These are phyloP conservation scores for Ormyrus nitidulus DNA, from an alignment of 2,888 invertebrate species.

Conservation along the genomic window DNA sequence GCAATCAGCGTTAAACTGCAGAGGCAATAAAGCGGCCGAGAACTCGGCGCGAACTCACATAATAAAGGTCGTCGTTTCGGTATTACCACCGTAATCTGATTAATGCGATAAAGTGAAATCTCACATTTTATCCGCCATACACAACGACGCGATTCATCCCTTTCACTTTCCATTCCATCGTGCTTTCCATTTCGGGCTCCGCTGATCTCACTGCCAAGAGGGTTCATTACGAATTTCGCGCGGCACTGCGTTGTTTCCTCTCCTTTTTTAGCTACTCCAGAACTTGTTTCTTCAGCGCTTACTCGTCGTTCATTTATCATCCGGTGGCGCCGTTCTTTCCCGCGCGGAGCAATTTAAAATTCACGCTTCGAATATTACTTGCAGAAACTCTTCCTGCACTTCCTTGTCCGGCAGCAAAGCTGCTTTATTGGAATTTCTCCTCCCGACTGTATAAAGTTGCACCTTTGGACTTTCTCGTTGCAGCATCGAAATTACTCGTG, in stretches of 20 bases:
- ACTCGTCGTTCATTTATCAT: constrained; percentile 23
- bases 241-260: constrained; percentile 1
- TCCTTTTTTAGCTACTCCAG: background rate
- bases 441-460: background rate
- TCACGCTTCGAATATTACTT: constrained; percentile 13
- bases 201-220: constrained; percentile 45
- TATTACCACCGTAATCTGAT: constrained; percentile 18
- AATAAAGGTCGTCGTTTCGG: constrained; percentile 25
- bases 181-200: constrained; percentile 64
- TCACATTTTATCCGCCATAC: constrained; percentile 48
- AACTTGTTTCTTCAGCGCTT: constrained; percentile 24
- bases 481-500: constrained; percentile 8
- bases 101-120: constrained; percentile 41
- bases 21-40: constrained; percentile 17
- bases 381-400: constrained; percentile 11
- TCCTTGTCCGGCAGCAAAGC: constrained; percentile 6
- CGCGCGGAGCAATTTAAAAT: constrained; percentile 21
- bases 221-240: constrained; percentile 47
- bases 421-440: constrained; percentile 23
- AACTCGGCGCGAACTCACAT: background rate
- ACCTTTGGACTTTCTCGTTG: constrained; percentile 18
- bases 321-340: background rate
- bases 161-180: constrained; percentile 64
- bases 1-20: constrained; percentile 9
- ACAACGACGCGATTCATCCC: constrained; percentile 55